Conservation (phyloP, 2,888 invertebrate species). For the Cryptophagus acutangulus region DNA sequence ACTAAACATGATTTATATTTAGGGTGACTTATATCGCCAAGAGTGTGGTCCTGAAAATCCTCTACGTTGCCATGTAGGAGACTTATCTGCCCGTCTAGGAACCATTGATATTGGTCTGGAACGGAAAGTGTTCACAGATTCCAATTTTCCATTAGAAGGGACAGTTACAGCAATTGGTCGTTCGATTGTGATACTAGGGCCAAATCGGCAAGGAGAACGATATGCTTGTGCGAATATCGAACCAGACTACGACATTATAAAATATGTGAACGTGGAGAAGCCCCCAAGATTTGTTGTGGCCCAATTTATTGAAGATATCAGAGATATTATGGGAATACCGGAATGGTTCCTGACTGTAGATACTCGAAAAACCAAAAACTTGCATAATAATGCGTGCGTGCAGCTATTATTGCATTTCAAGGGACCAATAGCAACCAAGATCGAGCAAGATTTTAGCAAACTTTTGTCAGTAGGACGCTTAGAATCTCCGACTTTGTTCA, state of each 20-base stretch:
- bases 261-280: slow-evolving; percentile 80
- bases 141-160: slow-evolving; percentile 82
- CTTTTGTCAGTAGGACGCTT: slow-evolving; percentile 70
- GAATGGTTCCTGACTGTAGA: slow-evolving; percentile 88
- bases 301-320: slow-evolving; percentile 76
- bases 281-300: slow-evolving; percentile 82
- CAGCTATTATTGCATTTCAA: slow-evolving; percentile 84
- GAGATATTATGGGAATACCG: slow-evolving; percentile 78
- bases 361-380: slow-evolving; percentile 68
- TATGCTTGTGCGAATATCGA: slow-evolving; percentile 90
- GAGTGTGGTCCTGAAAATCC: slow-evolving; percentile 89
- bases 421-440: slow-evolving; percentile 70
- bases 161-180: slow-evolving; percentile 72
- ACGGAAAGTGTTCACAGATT: slow-evolving; percentile 74
- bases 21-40: slow-evolving; percentile 78
- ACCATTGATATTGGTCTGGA: slow-evolving; percentile 75
- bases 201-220: slow-evolving; percentile 63
- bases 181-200: slow-evolving; percentile 78
- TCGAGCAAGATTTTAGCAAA: slow-evolving; percentile 76
- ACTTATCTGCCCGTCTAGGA: slow-evolving; percentile 78
- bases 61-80: slow-evolving; percentile 85
- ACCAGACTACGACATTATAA: slow-evolving; percentile 85
- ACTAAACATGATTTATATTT: slow-evolving; percentile 14
- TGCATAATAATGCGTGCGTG: slow-evolving; percentile 75
- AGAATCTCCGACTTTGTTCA: slow-evolving; percentile 68